Base-by-base conservation (phyloP, 2,113 vertebrate species). In the Romanogobio albipinnatus region DNA sequence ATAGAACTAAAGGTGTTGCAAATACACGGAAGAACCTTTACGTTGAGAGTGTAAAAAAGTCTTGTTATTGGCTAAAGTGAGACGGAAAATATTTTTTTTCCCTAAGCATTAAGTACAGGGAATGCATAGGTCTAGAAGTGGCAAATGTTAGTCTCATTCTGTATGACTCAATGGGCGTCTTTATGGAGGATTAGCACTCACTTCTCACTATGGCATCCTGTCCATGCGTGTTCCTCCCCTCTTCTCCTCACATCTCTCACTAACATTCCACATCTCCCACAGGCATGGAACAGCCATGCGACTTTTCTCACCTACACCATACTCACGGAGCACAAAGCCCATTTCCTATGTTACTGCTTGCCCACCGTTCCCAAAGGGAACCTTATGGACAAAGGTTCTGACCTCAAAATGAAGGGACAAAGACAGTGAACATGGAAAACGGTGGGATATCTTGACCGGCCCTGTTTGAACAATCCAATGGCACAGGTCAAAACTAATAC, bases 221-320 rank as follows among this genome's bases (percentile, higher is more conserved):
- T 84, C 26, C 17, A 29, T 51, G 24, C 76, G 76, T 43, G 43
- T 45, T 70, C 74, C 29, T 86, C 51, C 83, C 61, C 10, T 43
- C 39, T 82, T 68, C 71, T 26, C 81, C 85, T 90, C 88, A 68
- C 78, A 45, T 84, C 86, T 86, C 68, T 74, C 80, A 53, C 84
- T 82, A 17, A 86, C 89, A 91, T 91, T 92, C 85, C 88, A 86
- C 88, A 81, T 76, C 62, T 88, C 81, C 64, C 68, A 24, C 64
- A 58, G 84, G 83, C 88, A 19, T 86, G 79, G 84, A 84, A 79
- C 82, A 62, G 45, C 75, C 84, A 84, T 85, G 88, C 43, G 86
- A 92, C 91, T 91, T 93, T 92, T 94, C 91, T 90, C 92, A 93
- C 86, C 66, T 86, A 80, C 26, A 43, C 49, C 33, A 81, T 11